Conservation (phyloP, 2,113 vertebrate species). For the Oreotragus oreotragus region DNA sequence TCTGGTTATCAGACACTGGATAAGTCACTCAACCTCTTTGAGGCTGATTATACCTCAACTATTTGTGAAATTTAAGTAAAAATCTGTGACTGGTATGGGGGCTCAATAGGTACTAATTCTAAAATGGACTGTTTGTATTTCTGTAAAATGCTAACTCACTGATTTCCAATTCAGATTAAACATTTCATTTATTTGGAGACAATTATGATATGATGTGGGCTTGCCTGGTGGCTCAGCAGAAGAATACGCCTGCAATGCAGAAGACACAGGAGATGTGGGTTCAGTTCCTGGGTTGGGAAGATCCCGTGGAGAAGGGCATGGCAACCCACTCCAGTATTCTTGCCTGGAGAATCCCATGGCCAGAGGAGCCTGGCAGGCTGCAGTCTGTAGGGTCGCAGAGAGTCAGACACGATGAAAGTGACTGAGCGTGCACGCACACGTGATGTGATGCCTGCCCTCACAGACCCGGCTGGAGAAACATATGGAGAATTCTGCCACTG, state of each 20-base stretch:
- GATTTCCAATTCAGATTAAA: background rate
- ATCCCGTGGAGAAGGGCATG: background rate
- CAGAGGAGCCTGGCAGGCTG: background rate
- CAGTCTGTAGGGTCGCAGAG: background rate
- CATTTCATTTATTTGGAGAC: background rate
- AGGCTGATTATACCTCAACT: background rate
- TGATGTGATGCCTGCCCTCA: background rate
- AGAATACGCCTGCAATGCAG: background rate
- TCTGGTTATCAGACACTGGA: background rate
- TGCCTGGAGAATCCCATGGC: background rate
- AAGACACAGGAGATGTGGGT: background rate
- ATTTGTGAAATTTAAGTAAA: background rate
- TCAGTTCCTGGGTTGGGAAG: background rate
- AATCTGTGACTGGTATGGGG: background rate
- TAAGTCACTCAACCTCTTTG: background rate
- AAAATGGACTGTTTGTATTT: background rate
- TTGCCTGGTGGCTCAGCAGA: background rate
- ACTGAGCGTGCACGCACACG: background rate
- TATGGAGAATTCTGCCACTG: rapidly evolving
- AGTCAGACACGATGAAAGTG: background rate
- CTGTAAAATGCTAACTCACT: background rate
- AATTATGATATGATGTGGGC: background rate
- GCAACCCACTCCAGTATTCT: background rate
- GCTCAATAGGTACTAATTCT: background rate
- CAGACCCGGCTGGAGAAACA: background rate